Conservation (phyloP, 2,113 vertebrate genomes). For the Campylomormyrus tamandua region DNA sequence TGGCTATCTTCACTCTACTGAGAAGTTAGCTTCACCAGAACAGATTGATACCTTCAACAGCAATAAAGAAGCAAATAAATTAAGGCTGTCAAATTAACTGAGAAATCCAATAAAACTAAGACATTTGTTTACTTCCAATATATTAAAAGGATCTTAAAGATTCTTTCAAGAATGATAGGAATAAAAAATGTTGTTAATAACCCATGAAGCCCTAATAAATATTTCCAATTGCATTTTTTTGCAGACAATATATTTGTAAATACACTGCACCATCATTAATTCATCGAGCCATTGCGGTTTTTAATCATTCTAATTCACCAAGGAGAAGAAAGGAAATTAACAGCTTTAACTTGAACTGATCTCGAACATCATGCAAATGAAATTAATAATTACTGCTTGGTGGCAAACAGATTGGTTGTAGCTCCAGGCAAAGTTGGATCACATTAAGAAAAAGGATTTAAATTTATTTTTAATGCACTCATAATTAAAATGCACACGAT, state of each 20-base stretch:
- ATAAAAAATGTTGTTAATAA: neutral
- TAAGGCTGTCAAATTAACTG: neutral
- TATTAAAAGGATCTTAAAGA: neutral
- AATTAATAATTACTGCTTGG: conserved; percentile 14
- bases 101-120: neutral
- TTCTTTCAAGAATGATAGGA: neutral
- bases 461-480: conserved; percentile 13
- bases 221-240: neutral
- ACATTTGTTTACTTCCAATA: neutral
- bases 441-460: neutral
- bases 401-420: conserved; percentile 8
- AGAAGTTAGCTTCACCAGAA: neutral
- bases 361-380: conserved; percentile 5
- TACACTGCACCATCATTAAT: neutral
- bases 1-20: neutral
- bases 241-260: conserved; percentile 3
- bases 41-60: neutral
- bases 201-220: neutral
- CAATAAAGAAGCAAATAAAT: neutral
- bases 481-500: conserved; percentile 10
- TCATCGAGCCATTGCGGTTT: conserved; percentile 10
- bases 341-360: neutral
- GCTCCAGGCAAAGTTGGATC: neutral
- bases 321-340: conserved; percentile 11
- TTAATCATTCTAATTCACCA: conserved; percentile 10